Evolutionary conservation across 2,113 vertebrate genomes (phyloP), one percentile per base, ranked within the genome.

Genomic region (Formicarius rufipectus): DNA sequence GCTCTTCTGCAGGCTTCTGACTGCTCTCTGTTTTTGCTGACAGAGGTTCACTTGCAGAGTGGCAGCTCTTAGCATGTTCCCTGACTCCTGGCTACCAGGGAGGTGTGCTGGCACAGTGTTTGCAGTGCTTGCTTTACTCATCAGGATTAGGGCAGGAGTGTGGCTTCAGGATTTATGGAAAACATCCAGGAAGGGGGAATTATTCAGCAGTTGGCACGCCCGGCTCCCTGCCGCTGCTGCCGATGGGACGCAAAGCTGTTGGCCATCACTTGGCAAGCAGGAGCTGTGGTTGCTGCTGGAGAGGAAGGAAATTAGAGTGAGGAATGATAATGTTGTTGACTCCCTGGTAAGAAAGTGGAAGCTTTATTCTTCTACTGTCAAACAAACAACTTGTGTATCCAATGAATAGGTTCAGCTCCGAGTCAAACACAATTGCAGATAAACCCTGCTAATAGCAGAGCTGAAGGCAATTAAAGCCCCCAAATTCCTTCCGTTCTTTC

Each of bases 391-490:
- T 90, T 94, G 85, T 93, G 42, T 76, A 78, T 84, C 56, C 90
- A 94, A 96, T 91, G 39, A 94, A 94, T 80, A 84, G 87, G 68
- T 90, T 96, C 59, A 64, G 68, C 79, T 83, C 45, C 74, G 77
- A 96, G 82, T 93, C 87, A 88, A 84, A 85, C 19, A 47, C 80
- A 85, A 91, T 71, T 6, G 60, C 42, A 75, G 68, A 93, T 84
- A 96, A 95, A 89, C 27, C 24, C 71, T 59, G 55, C 40, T 93
- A 94, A 90, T 85, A 66, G 19, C 87, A 82, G 87, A 89, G 33
- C 78, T 87, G 39, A 80, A 74, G 85, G 55, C 75, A 91, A 94
- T 91, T 86, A 88, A 92, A 78, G 33, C 87, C 52, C 30, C 37
- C 37, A 76, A 68, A 87, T 45, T 71, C 68, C 47, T 59, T 71